Evolutionary conservation across 2,113 vertebrate species (phyloP).

Genomic region (Cettia cetti): DNA sequence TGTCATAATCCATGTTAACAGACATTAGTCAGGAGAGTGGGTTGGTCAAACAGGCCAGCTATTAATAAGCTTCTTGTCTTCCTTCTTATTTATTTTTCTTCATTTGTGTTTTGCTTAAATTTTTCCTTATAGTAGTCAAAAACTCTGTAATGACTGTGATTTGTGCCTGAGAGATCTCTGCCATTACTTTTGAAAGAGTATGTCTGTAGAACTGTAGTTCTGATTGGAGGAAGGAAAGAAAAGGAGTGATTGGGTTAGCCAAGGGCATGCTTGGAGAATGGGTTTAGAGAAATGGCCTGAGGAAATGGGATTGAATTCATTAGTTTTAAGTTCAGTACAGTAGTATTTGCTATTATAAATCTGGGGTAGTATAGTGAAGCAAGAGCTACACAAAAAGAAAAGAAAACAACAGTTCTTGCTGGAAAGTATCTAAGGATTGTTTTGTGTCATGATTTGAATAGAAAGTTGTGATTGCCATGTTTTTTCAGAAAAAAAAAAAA

Average conservation of each 20-base stretch:
- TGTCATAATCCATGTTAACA: not conserved
- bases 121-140: not conserved
- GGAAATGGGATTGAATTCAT: not conserved
- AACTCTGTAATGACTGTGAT: not conserved
- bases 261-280: not conserved
- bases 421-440: not conserved
- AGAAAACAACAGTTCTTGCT: not conserved
- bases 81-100: not conserved
- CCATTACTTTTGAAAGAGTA: not conserved
- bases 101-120: not conserved
- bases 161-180: not conserved
- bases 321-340: not conserved
- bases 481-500: not conserved
- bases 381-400: not conserved
- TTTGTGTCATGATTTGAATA: not conserved
- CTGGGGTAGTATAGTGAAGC: not conserved
- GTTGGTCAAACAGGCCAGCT: not conserved
- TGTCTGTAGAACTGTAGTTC: not conserved
- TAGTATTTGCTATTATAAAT: not conserved
- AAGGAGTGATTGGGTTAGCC: not conserved
- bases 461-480: not conserved
- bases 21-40: not conserved
- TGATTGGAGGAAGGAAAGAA: not conserved
- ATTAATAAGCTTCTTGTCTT: not conserved
- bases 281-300: not conserved